Evolutionary conservation across 35 echinoderm and acorn worm species (phyloP).

Genomic region (Apostichopus parvimensis): DNA sequence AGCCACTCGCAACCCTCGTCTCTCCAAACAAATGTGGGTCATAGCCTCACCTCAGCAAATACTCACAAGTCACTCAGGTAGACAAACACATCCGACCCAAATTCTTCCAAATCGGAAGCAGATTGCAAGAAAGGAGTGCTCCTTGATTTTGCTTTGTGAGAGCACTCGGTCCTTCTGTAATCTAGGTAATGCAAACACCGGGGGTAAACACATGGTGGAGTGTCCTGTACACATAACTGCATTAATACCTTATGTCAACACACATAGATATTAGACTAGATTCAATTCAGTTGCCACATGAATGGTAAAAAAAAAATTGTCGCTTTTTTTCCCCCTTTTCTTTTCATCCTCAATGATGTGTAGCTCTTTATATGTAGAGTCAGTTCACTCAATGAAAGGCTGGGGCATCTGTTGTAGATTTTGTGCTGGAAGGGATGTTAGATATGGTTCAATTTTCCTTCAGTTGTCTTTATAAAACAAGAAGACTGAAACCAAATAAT

Average conservation of each 20-base stretch:
- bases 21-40: constrained; percentile 30
- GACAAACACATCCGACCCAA: constrained; percentile 37
- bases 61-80: constrained; percentile 27
- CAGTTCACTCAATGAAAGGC: too few species aligned
- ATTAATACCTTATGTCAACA: constrained; percentile 61
- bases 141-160: background rate
- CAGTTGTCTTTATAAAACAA: background rate
- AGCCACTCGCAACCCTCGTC: background rate
- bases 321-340: background rate
- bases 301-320: background rate
- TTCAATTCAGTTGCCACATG: constrained; percentile 23
- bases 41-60: constrained; percentile 47
- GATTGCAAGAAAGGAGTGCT: constrained; percentile 18
- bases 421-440: too few species aligned
- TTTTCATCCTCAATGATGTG: background rate
- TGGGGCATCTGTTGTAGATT: too few species aligned
- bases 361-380: too few species aligned
- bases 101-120: constrained; percentile 25
- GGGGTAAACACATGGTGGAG: constrained; percentile 41
- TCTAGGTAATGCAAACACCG: constrained; percentile 45
- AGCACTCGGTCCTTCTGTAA: constrained; percentile 1
- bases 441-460: too few species aligned
- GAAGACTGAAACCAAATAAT: background rate
- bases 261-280: constrained; percentile 38
- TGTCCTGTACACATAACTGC: constrained; percentile 50